Evolutionary conservation across 2,888 invertebrate genomes (phyloP).

Genomic region (Caenorhabditis sinica): DNA sequence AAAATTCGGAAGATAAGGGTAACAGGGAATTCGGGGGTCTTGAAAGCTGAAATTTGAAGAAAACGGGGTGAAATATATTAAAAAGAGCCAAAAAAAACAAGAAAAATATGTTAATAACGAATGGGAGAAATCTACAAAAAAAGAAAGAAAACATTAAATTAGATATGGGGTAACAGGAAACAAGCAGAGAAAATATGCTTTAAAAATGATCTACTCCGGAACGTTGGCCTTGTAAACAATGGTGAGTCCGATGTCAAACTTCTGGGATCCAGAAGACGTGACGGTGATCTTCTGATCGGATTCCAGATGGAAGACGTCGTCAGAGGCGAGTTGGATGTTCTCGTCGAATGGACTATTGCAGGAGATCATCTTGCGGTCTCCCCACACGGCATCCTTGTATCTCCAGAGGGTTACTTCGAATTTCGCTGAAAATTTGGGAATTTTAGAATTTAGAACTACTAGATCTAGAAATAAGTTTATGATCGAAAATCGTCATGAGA

Average conservation of each 20-base stretch:
- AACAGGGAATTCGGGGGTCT: not conserved
- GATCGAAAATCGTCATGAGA: not conserved
- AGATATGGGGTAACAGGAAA: too few relatives aligned
- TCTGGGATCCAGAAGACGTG: constrained; percentile 26
- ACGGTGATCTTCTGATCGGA: constrained; percentile 53
- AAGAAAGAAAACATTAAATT: too few relatives aligned
- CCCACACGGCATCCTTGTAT: constrained; percentile 69
- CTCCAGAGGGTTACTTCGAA: constrained; percentile 70
- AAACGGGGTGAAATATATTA: not conserved
- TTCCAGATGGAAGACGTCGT: constrained; percentile 46
- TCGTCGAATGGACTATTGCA: constrained; percentile 60
- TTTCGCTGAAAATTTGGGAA: constrained; percentile 66
- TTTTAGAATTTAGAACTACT: not conserved
- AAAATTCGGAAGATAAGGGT: not conserved
- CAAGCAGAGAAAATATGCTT: not conserved
- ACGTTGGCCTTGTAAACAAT: constrained; percentile 71
- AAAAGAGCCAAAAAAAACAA: constrained; percentile 2
- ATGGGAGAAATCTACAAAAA: too few relatives aligned
- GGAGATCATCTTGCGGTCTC: constrained; percentile 69
- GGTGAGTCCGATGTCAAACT: constrained; percentile 64
- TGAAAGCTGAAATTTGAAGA: constrained; percentile 13
- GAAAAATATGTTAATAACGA: not conserved
- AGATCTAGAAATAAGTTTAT: too few relatives aligned
- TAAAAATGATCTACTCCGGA: constrained; percentile 34
- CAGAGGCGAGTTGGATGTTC: constrained; percentile 61